A percentile compares a stretch with the other conserved stretches of the same genome.
phyloP scores from a whole-genome alignment of 2,888 invertebrate species.

The Imbricaverruca yamaguchii region DNA sequence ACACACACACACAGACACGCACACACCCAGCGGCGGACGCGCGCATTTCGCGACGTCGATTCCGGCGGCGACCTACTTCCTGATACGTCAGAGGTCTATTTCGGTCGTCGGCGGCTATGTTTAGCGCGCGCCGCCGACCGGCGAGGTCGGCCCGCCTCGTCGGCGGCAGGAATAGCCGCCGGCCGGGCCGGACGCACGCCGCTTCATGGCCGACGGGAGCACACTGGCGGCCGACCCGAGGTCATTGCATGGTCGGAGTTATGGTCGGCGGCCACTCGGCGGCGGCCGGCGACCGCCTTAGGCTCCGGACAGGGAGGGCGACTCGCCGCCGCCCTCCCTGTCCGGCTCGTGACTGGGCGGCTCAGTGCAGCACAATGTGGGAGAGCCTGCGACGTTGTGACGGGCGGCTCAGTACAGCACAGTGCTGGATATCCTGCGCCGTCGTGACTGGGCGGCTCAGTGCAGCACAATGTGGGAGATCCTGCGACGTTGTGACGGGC shows the following conservation, averaged over 20 bases:
- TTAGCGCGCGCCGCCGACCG: not conserved
- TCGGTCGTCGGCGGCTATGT: not conserved
- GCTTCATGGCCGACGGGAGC: not conserved
- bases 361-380: no score
- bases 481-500: no score
- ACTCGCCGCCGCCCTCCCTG: no score
- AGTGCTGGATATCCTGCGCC: no score
- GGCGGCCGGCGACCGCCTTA: not conserved
- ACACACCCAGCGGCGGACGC: not conserved
- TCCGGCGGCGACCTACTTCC: constrained; percentile 9
- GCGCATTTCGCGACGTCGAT: not conserved
- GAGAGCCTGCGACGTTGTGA: no score
- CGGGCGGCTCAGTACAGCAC: no score
- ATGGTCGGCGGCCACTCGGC: no score
- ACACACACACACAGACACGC: no score
- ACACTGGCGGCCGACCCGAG: not conserved
- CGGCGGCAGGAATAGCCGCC: not conserved
- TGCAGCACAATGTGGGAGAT: no score
- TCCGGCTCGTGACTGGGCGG: no score
- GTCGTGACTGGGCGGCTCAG: no score
- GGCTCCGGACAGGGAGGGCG: not conserved
- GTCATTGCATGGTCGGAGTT: no score
- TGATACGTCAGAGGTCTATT: constrained; percentile 5
- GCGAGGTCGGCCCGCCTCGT: not conserved
- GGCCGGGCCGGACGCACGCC: not conserved